Conservation (phyloP, 1,140 invertebrate genomes). For the Nymphalis io region DNA sequence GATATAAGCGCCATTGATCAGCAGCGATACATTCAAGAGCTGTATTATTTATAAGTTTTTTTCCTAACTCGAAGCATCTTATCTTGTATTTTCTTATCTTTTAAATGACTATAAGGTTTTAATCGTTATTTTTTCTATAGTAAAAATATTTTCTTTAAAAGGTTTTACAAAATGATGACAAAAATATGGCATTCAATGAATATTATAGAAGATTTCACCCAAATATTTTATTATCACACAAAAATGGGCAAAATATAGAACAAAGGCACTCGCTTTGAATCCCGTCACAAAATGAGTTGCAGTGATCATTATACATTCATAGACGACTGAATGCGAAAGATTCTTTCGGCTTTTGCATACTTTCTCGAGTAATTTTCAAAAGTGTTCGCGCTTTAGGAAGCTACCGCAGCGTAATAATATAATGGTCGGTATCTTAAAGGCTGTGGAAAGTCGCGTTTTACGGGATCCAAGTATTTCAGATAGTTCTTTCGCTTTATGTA, state of each 20-base stretch:
- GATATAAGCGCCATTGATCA: too few relatives aligned
- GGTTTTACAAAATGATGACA: too few relatives aligned
- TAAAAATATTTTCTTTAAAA: too few relatives aligned
- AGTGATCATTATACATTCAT: conserved; percentile 72
- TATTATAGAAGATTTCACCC: neutral
- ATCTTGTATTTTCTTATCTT: too few relatives aligned
- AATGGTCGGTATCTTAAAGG: conserved; percentile 55
- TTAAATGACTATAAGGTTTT: too few relatives aligned
- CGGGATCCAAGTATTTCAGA: conserved; percentile 35
- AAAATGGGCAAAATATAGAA: conserved; percentile 43
- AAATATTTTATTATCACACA: conserved; percentile 23
- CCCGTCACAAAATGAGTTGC: conserved; percentile 43
- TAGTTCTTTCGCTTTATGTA: conserved; percentile 40
- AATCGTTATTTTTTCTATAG: too few relatives aligned
- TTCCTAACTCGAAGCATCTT: too few relatives aligned
- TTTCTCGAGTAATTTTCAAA: conserved; percentile 48
- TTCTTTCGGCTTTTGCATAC: conserved; percentile 49
- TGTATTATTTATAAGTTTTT: too few relatives aligned
- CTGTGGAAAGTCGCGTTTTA: conserved; percentile 35
- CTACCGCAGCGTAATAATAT: conserved; percentile 69
- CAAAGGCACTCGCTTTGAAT: conserved; percentile 44
- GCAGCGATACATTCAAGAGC: too few relatives aligned
- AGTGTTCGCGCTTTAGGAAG: conserved; percentile 53
- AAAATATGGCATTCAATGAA: conserved; percentile 1
- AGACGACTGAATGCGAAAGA: conserved; percentile 63